Evolutionary conservation across 2,113 vertebrate genomes (phyloP).

Genomic region (Pseudois nayaur): DNA sequence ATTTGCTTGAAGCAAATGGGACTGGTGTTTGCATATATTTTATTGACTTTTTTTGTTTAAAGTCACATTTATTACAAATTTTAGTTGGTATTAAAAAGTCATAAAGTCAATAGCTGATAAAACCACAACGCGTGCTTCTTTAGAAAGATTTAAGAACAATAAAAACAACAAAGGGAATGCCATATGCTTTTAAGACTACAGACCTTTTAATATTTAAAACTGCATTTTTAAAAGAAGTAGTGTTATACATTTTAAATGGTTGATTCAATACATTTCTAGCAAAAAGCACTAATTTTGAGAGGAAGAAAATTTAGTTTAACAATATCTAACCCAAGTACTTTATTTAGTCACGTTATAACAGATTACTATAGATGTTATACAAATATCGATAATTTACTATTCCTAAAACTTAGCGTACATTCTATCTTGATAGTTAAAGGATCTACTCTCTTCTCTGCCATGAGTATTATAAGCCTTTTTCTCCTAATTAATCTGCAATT

Average conservation of each 20-base stretch:
- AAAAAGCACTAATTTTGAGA: constrained; percentile 43
- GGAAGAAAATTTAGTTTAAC: constrained; percentile 15
- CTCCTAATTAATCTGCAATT: constrained; percentile 73
- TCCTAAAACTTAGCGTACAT: constrained; percentile 43
- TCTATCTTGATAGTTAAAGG: constrained; percentile 50
- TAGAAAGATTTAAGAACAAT: constrained; percentile 13
- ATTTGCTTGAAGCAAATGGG: constrained; percentile 31
- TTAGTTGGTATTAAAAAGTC: constrained; percentile 5
- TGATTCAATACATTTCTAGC: constrained; percentile 11
- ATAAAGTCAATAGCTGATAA: constrained; percentile 39
- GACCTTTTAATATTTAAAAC: constrained; percentile 13
- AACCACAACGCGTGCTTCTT: not conserved
- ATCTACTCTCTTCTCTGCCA: constrained; percentile 44
- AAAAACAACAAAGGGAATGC: not conserved
- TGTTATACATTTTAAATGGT: constrained; percentile 7
- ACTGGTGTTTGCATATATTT: not conserved
- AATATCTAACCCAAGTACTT: constrained; percentile 25
- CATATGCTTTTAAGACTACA: constrained; percentile 15
- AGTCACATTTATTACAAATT: constrained; percentile 24
- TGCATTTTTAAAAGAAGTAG: constrained; percentile 29
- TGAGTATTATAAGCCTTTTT: constrained; percentile 64
- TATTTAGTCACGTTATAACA: constrained; percentile 35
- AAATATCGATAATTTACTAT: constrained; percentile 54
- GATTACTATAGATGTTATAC: constrained; percentile 20
- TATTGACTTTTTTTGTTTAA: not conserved